Evolutionary conservation across 2,113 vertebrate genomes (phyloP).

Genomic region (Balaeniceps rex): DNA sequence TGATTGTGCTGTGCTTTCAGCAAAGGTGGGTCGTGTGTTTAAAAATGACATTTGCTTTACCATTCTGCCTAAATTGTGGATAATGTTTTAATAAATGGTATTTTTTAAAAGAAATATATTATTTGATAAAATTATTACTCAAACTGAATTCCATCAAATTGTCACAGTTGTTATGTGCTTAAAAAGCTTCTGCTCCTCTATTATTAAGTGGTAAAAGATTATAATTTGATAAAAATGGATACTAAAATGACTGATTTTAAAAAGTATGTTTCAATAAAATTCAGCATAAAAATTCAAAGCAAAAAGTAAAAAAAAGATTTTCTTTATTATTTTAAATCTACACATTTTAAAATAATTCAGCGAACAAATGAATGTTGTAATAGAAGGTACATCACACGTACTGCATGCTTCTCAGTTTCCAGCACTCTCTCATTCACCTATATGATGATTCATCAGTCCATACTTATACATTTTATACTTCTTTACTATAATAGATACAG

Average conservation of each 20-base stretch:
- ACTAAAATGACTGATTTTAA: constrained; percentile 64
- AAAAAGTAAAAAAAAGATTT: constrained; percentile 53
- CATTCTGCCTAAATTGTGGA: constrained; percentile 53
- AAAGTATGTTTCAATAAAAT: constrained; percentile 67
- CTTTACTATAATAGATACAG: background rate
- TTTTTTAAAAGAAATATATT: constrained; percentile 71
- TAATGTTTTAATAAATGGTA: constrained; percentile 72
- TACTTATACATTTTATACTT: background rate
- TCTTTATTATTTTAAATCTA: constrained; percentile 61
- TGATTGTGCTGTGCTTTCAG: constrained; percentile 32
- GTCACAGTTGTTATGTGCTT: constrained; percentile 69
- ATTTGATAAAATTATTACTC: constrained; percentile 77
- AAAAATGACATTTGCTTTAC: constrained; percentile 72
- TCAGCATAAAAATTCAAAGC: constrained; percentile 66
- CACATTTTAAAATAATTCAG: constrained; percentile 57
- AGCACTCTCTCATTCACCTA: background rate
- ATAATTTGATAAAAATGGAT: constrained; percentile 75
- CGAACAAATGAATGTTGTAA: background rate
- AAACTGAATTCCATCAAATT: constrained; percentile 73
- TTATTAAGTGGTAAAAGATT: constrained; percentile 77
- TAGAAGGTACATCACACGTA: background rate
- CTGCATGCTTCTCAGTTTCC: background rate
- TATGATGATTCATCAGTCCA: background rate
- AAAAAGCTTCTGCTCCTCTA: constrained; percentile 70
- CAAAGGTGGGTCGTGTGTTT: constrained; percentile 25